Conservation (phyloP, 2,888 invertebrate species). For the Megamerina dolium region DNA sequence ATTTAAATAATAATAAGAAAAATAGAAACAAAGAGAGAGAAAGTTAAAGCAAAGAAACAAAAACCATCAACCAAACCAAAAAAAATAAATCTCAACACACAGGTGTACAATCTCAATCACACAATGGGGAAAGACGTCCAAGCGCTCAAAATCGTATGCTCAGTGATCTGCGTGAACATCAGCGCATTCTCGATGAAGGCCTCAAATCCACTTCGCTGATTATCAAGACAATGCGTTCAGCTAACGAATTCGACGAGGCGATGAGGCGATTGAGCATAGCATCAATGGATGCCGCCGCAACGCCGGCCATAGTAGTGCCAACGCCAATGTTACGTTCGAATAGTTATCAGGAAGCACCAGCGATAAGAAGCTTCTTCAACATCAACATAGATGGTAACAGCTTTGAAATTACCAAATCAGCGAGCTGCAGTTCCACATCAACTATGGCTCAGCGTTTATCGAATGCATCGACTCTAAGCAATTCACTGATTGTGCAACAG, state of each 20-base stretch:
- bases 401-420: slow-evolving; percentile 20
- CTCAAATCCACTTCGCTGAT: slow-evolving; percentile 49
- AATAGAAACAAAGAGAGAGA: no score
- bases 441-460: slow-evolving; percentile 26
- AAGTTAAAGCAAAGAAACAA: no score
- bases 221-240: slow-evolving; percentile 47
- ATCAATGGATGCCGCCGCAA: slow-evolving; percentile 37
- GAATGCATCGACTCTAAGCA: slow-evolving; percentile 2
- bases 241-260: slow-evolving; percentile 48
- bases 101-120: no score
- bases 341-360: slow-evolving; percentile 36
- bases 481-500: no score
- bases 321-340: slow-evolving; percentile 37
- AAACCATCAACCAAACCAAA: no score
- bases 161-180: slow-evolving; percentile 38
- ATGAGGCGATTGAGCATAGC: slow-evolving; percentile 45
- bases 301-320: slow-evolving; percentile 33
- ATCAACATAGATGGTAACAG: slow-evolving; percentile 10
- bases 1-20: no score
- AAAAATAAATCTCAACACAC: no score
- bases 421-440: slow-evolving; percentile 19
- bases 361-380: no score
- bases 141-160: slow-evolving; percentile 37
- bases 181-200: slow-evolving; percentile 40
- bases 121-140: slow-evolving; percentile 28